Percentiles rank a stretch among this genome's conserved stretches.
phyloP scores from a whole-genome alignment of 2,113 vertebrate genomes.

The Lates calcarifer region DNA sequence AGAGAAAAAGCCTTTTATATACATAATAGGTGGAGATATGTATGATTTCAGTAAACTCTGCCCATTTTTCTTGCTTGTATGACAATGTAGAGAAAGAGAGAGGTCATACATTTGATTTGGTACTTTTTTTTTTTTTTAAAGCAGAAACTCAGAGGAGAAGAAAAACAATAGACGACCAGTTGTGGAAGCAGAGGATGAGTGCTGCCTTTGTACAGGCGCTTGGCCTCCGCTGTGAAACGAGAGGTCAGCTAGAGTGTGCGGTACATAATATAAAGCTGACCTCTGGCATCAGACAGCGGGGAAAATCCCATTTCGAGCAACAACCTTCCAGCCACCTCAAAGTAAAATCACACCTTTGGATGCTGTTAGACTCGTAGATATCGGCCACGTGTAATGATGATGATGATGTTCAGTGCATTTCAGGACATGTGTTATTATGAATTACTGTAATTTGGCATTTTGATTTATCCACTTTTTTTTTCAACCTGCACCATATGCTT shows the following conservation, averaged over 20 bases:
- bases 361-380: constrained; percentile 10
- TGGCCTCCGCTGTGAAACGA: constrained; percentile 45
- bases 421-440: background rate
- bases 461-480: background rate
- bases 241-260: constrained; percentile 33
- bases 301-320: constrained; percentile 37
- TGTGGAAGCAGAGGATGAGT: constrained; percentile 41
- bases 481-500: background rate
- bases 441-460: constrained; percentile 32
- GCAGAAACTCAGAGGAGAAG: constrained; percentile 42
- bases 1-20: constrained; percentile 72
- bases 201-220: constrained; percentile 55
- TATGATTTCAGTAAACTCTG: constrained; percentile 68
- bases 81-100: constrained; percentile 22
- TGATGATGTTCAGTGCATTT: constrained; percentile 43
- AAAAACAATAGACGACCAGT: constrained; percentile 26
- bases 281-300: constrained; percentile 38
- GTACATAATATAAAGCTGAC: constrained; percentile 50
- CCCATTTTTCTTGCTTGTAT: constrained; percentile 16
- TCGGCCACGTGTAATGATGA: background rate
- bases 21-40: constrained; percentile 72
- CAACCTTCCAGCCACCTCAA: constrained; percentile 52
- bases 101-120: constrained; percentile 57
- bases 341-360: constrained; percentile 45
- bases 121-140: constrained; percentile 50